Evolutionary conservation across 2,113 vertebrate species (phyloP).

Genomic region (Zosterops lateralis): DNA sequence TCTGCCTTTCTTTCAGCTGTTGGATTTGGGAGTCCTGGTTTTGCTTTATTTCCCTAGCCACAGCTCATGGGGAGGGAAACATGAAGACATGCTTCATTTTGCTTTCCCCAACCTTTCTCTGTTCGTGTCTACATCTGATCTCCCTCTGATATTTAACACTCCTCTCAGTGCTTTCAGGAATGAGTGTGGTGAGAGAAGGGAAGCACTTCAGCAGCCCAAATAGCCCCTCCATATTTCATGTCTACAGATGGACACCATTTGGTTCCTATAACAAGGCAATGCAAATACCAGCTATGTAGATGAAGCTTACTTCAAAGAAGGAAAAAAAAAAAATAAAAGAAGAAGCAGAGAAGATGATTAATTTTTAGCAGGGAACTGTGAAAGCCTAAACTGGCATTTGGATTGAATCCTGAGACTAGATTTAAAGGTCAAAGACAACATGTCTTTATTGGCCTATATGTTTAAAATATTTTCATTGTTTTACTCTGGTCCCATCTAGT

Average conservation of each 20-base stretch:
- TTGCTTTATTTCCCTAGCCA: background rate
- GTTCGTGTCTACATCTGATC: background rate
- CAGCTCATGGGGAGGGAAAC: background rate
- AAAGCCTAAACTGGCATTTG: background rate
- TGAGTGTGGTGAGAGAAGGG: background rate
- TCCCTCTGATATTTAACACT: background rate
- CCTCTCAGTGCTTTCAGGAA: background rate
- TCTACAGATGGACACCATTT: background rate
- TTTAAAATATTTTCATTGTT: background rate
- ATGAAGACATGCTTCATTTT: background rate
- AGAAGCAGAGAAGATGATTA: background rate
- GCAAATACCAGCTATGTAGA: background rate
- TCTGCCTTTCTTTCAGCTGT: background rate
- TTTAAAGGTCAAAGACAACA: background rate
- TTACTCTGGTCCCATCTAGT: constrained; percentile 19
- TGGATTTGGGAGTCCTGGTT: background rate
- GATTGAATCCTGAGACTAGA: background rate
- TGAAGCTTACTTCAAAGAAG: background rate
- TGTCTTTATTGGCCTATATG: background rate
- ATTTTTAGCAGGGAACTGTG: background rate
- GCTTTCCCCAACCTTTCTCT: constrained; percentile 2
- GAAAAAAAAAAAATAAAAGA: background rate
- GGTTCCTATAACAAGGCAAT: background rate
- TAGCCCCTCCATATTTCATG: background rate
- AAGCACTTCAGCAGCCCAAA: background rate